These are phyloP conservation scores for Paramisgurnus dabryanus DNA, from an alignment of 2,113 vertebrate species.

Conservation along the genomic window DNA sequence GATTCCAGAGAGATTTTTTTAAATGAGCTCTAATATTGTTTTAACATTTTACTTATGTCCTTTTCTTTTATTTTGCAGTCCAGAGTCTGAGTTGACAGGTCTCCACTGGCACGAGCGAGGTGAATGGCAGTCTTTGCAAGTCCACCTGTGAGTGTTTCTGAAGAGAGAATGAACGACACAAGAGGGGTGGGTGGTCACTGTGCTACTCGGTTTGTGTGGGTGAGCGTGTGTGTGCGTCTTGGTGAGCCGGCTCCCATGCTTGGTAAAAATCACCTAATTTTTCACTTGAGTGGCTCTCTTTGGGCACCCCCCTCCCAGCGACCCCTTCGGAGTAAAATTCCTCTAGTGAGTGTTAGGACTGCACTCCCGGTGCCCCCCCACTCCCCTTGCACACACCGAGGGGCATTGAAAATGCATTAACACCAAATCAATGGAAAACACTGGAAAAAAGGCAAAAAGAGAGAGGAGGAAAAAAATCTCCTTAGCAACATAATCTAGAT, in stretches of 20 bases:
- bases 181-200: slow-evolving; percentile 53
- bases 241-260: slow-evolving; percentile 63
- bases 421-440: slow-evolving; percentile 98
- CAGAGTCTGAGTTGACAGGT: not conserved
- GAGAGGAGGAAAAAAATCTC: slow-evolving; percentile 86
- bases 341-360: slow-evolving; percentile 86
- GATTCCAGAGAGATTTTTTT: too few relatives aligned
- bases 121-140: slow-evolving; percentile 2
- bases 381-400: slow-evolving; percentile 83
- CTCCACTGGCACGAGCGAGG: slow-evolving; percentile 32
- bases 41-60: not conserved
- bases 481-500: slow-evolving; percentile 99
- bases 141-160: slow-evolving; percentile 42
- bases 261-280: slow-evolving; percentile 94
- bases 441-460: slow-evolving; percentile 87
- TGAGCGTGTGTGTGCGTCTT: slow-evolving; percentile 42
- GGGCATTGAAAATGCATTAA: slow-evolving; percentile 99
- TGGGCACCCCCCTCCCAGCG: slow-evolving; percentile 77
- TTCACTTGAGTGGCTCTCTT: slow-evolving; percentile 99
- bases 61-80: not conserved
- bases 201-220: slow-evolving; percentile 39
- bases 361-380: slow-evolving; percentile 52
- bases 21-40: not conserved
- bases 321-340: slow-evolving; percentile 98
- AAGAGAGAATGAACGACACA: slow-evolving; percentile 31